Conservation (phyloP, 1,140 invertebrate genomes). For the Diplogasteroides magnus region DNA sequence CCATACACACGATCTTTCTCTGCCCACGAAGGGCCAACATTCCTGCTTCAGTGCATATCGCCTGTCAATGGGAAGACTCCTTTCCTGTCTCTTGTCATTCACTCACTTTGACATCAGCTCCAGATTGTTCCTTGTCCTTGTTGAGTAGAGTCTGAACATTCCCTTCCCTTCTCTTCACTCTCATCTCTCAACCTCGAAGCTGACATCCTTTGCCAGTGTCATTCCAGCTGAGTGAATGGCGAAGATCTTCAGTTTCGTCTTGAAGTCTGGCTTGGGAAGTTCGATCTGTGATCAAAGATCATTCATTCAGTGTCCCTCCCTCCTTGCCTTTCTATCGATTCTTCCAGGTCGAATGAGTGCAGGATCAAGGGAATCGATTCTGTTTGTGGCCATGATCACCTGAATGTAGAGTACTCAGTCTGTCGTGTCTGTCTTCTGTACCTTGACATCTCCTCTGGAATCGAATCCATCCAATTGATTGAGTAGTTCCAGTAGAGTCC, state of each 20-base stretch:
- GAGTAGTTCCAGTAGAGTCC: conserved; percentile 48
- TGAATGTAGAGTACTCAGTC: conserved; percentile 20
- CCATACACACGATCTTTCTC: conserved; percentile 31
- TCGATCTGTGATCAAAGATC: too few species aligned
- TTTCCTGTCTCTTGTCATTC: too few species aligned
- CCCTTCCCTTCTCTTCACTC: too few species aligned
- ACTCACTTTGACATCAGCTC: conserved; percentile 46
- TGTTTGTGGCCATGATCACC: conserved; percentile 61
- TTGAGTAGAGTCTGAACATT: conserved; percentile 33
- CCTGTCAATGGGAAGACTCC: conserved; percentile 21
- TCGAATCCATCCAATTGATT: conserved; percentile 54
- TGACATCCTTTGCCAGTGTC: conserved; percentile 39
- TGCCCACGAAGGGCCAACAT: conserved; percentile 40
- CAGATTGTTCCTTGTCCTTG: conserved; percentile 39
- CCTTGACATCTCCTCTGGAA: conserved; percentile 45
- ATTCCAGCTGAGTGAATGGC: conserved; percentile 44
- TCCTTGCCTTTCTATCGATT: conserved; percentile 58
- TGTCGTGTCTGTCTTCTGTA: conserved; percentile 1
- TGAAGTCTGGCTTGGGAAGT: conserved; percentile 58
- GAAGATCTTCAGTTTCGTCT: conserved; percentile 54
- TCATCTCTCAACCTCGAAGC: too few species aligned
- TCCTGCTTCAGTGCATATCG: conserved; percentile 42
- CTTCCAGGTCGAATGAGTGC: conserved; percentile 60
- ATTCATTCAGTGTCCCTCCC: background rate
- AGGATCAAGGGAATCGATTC: conserved; percentile 61